Evolutionary conservation across 2,113 vertebrate genomes (phyloP), one percentile per base, ranked within the genome.

Genomic region (Hippocampus mohnikei): DNA sequence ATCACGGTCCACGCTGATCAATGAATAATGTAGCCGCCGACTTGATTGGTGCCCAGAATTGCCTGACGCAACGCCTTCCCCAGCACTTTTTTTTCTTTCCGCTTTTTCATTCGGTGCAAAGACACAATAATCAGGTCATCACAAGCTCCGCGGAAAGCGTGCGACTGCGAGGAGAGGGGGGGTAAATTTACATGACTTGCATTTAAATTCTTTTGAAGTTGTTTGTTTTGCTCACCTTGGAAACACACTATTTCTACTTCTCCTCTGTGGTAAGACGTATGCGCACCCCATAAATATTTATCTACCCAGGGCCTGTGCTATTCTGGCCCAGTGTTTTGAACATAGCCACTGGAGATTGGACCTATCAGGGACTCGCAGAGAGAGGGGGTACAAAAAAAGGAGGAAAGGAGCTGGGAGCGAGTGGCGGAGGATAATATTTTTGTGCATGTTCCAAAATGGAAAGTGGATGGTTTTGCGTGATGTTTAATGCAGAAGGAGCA

Each of bases 211-310:
- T 81, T 90, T 90, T 92, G 88, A 92, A 88, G 91, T 81, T 85
- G 88, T 89, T 90, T 90, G 89, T 90, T 91, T 88, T 84, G 84
- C 85, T 84, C 87, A 91, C 89, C 88, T 90, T 90, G 86, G 87
- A 88, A 91, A 90, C 80, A 70, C 67, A 83, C 83, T 79, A 87
- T 87, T 91, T 90, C 83, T 70, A 85, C 81, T 87, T 87, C 76
- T 81, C 80, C 85, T 88, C 84, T 84, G 85, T 82, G 84, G 75
- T 73, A 65, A 44, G 79, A 76, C 85, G 81, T 84, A 87, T 90
- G 83, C 84, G 79, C 80, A 80, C 70, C 77, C 74, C 86, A 92
- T 92, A 89, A 91, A 92, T 92, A 91, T 92, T 86, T 81, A 91
- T 92, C 79, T 80, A 85, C 85, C 83, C 76, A 74, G 85, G 85